Evolutionary conservation across 2,113 vertebrate genomes (phyloP), one percentile per base, ranked within the genome.

Genomic region (Sorex araneus): DNA sequence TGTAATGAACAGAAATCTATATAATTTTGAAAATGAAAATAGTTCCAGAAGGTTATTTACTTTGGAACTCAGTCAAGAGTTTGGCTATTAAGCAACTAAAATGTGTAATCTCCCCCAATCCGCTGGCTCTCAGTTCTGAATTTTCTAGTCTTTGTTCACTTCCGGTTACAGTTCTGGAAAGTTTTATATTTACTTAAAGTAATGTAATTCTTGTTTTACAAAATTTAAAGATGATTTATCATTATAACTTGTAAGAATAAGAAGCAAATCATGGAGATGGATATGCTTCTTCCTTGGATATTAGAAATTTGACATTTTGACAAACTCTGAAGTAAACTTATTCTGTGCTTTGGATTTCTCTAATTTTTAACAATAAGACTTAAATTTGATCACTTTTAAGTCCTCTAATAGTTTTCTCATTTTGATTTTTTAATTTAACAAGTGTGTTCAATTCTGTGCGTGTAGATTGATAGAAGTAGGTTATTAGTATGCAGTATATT

Each of bases 351-450:
- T 84, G 8, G 27, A 57, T 27, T 84, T 34, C 4, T 76, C 60
- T 74, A 40, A 81, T 21, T 63, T 73, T 47, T 54, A 66, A 54
- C 12, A 36, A 69, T 57, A 28, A 89, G 19, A 43, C 4, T 82
- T 21, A 50, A 87, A 78, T 81, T 87, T 87, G 78, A 83, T 84
- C 34, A 60, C 13, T 74, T 89, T 66, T n/a, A 75, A 88, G 27
- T 78, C 83, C 74, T 94, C 32, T 89, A 43, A 64, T 43, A 36
- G 70, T 81, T 80, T 89, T 93, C 34, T 87, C 16, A 90, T 84
- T 86, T 95, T 91, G 45, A 57, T 78, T 91, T 89, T 93, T 97
- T 84, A 32, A 60, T 64, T 94, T 91, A 87, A 82, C 36, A 67
- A 67, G 23, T 67, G 11, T 84, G 90, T 92, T 93, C 27, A 84